Percentiles rank a stretch among this genome's conserved stretches.
Conservation (phyloP, 2,797 vertebrate genomes). For the Xenops minutus region DNA sequence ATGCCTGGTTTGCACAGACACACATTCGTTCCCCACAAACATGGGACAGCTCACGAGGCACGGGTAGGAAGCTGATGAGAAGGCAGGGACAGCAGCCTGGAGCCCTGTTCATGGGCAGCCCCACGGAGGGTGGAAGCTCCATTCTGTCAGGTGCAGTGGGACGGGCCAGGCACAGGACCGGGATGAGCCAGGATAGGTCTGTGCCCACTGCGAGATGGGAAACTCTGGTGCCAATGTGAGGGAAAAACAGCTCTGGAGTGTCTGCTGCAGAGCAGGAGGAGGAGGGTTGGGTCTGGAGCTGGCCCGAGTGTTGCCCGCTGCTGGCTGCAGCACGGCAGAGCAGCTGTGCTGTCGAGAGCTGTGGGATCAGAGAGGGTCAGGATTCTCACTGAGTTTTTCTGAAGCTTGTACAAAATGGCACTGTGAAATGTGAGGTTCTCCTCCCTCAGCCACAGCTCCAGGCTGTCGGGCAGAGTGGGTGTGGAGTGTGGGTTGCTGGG, state of each 20-base stretch:
- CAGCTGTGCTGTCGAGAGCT: neutral
- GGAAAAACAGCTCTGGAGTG: fast-evolving
- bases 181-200: fast-evolving
- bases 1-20: neutral
- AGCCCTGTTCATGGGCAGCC: fast-evolving
- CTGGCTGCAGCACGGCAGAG: neutral
- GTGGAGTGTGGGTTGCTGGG: neutral
- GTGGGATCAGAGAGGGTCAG: no score
- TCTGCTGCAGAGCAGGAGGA: neutral
- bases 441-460: neutral
- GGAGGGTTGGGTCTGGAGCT: fast-evolving
- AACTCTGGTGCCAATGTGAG: neutral
- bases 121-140: neutral
- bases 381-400: neutral
- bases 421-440: neutral
- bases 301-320: neutral
- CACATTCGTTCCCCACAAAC: neutral
- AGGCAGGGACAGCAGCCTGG: neutral
- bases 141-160: fast-evolving
- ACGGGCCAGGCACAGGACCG: neutral
- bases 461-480: fast-evolving
- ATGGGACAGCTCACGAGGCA: fast-evolving
- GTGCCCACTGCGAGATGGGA: neutral
- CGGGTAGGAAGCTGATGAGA: fast-evolving
- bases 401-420: fast-evolving